These are phyloP conservation scores for Microctenopoma lineatum DNA, from an alignment of 2,797 vertebrate species.

Conservation along the genomic window DNA sequence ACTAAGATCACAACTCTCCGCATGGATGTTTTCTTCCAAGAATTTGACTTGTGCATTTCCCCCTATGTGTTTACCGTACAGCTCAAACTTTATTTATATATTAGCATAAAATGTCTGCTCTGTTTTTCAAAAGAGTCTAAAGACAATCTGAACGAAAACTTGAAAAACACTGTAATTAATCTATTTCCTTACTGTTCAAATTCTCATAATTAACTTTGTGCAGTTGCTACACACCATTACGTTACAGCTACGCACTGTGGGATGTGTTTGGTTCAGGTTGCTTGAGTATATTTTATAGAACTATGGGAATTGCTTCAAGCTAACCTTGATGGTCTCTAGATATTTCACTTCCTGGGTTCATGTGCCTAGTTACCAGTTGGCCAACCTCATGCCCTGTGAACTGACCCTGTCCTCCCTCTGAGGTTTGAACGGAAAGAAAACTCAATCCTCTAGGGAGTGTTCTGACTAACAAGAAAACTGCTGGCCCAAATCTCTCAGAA, in stretches of 20 bases:
- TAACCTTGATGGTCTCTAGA: conserved; percentile 72
- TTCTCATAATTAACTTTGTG: neutral
- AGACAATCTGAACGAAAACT: neutral
- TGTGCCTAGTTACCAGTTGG: conserved; percentile 78
- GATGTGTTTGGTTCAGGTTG: conserved; percentile 19
- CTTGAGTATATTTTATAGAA: conserved; percentile 11
- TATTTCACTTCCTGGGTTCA: conserved; percentile 72
- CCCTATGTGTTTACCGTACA: neutral
- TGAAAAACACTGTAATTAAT: too few species aligned
- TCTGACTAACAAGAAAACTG: conserved; percentile 90
- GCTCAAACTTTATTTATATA: neutral
- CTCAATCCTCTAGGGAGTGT: conserved; percentile 75
- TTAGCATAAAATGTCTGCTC: neutral
- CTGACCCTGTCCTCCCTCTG: conserved; percentile 74
- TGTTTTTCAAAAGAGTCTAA: neutral
- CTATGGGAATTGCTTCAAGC: conserved; percentile 60
- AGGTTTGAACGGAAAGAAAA: conserved; percentile 77
- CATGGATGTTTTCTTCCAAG: conserved; percentile 27
- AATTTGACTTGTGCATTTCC: neutral
- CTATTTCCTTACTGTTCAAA: neutral
- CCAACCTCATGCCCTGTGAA: conserved; percentile 75
- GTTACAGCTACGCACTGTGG: neutral
- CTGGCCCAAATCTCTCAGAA: conserved; percentile 91
- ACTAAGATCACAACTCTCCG: conserved; percentile 41
- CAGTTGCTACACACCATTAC: neutral